Evolutionary conservation across 2,113 vertebrate genomes (phyloP), one percentile per base, ranked within the genome.

Genomic region (Rhombomys opimus): DNA sequence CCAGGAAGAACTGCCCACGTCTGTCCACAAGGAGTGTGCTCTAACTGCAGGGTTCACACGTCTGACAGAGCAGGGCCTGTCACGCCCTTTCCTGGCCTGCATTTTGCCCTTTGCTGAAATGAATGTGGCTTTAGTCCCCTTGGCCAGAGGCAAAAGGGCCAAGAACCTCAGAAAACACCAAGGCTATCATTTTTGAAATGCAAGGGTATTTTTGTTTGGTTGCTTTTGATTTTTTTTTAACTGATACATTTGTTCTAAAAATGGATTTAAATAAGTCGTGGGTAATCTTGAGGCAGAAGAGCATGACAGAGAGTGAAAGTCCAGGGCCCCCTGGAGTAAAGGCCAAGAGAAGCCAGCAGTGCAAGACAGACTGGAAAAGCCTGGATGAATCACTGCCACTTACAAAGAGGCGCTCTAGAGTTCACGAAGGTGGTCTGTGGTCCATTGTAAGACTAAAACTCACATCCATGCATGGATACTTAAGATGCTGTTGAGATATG

Each of bases 101-200:
- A n/a, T 27, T 54, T 76, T 59, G 2, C 0, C 52, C 32, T 94
- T n/a, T 76, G 67, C n/a, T 67, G 80, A 5, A n/a, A n/a, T 67
- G 46, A 57, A 23, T 63, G 46, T 20, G 9, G 63, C 17, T 84
- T 70, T 4, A 77, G 59, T 25, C 67, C 85, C 63, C 67, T 3
- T 35, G 38, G 2, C 18, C 84, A 32, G 12, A 84, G 6, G 41
- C 59, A 67, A 59, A 89, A 86, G 14, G 25, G 57, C 32, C 30
- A 72, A 54, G 54, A 84, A 87, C 68, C 65, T 38, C 25, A 72
- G n/a, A 32, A 87, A 78, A 80, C 18, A 57, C 35, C 35, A 82
- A 92, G 50, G 38, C 50, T 85, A 80, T 38, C 13, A 82, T 93
- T 87, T 70, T 57, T 91, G 30, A 8, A 87, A 93, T 87, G 73